Base-by-base conservation (phyloP, 2,113 vertebrate species). In the Alethe castanea region DNA sequence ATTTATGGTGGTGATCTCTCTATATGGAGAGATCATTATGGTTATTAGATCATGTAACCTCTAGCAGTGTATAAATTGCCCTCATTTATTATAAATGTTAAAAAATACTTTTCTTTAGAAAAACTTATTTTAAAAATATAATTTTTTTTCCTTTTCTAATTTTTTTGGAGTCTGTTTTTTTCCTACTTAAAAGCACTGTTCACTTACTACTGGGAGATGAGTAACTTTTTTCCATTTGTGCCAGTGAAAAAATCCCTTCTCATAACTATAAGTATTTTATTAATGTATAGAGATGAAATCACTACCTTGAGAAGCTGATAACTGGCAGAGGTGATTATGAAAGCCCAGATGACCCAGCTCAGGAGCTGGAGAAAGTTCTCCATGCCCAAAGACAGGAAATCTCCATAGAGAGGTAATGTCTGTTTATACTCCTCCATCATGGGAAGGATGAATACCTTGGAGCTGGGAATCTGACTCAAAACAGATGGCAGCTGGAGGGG, bases 91-190 rank as follows among this genome's bases (percentile, higher is more conserved):
- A 50, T 22, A 29, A 77, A 60, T 19, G 7, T 53, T n/a, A 40
- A 64, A 18, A 72, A 62, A 36, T 14, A 31, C 1, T 29, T 8
- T 40, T 47, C 44, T 15, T 6, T 2, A 8, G 31, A 66, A 23
- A 9, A 8, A 0, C 0, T 5, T 47, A 6, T n/a, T 25, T 13
- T 6, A 3, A 65, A 62, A 87, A 20, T 5, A 7, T 6, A 6
- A 1, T 33, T 1, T 73, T 62, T 79, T 35, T 13, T 66, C 0
- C 5, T 52, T 69, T 92, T 64, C 17, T 45, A 19, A 15, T 88
- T 81, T 29, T 35, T 56, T 11, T 4, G 2, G 25, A 25, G 11
- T 52, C 40, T 76, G 2, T 77, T 84, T 79, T 53, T 53, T 28
- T 25, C 9, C 19, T 44, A 1, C 76, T 79, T 95, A 57, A 80